Evolutionary conservation across 2,888 invertebrate genomes (phyloP).

Genomic region (Harmothoe impar): DNA sequence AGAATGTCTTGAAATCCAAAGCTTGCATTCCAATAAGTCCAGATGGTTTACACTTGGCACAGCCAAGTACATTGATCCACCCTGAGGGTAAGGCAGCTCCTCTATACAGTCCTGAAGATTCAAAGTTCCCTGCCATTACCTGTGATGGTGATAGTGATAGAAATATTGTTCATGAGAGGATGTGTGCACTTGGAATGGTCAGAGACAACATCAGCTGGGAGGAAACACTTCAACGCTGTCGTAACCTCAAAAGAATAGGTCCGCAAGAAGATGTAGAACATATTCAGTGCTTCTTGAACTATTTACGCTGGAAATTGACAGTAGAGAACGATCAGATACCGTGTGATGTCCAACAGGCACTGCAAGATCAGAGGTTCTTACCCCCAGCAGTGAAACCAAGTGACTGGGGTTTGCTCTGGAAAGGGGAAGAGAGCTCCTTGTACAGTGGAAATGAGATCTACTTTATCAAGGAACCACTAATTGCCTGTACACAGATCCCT

Average conservation of each 20-base stretch:
- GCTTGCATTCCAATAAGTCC: conserved; percentile 3
- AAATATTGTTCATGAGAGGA: neutral
- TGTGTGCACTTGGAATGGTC: conserved; percentile 24
- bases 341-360: neutral
- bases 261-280: neutral
- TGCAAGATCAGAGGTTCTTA: neutral
- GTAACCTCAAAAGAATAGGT: neutral
- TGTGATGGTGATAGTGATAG: no score
- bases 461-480: neutral
- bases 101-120: neutral
- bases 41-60: neutral
- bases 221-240: neutral
- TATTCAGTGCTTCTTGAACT: neutral
- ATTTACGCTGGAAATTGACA: neutral
- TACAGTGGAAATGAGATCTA: neutral
- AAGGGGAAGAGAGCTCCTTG: neutral
- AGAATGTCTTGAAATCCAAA: neutral
- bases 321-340: neutral
- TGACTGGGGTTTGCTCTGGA: neutral
- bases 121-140: neutral
- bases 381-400: neutral
- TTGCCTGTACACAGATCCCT: neutral
- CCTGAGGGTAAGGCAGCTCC: neutral
- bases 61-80: neutral
- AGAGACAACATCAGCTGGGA: neutral